phyloP scores from a whole-genome alignment of 2,797 vertebrate species.

The Halcyon chelicuti region DNA sequence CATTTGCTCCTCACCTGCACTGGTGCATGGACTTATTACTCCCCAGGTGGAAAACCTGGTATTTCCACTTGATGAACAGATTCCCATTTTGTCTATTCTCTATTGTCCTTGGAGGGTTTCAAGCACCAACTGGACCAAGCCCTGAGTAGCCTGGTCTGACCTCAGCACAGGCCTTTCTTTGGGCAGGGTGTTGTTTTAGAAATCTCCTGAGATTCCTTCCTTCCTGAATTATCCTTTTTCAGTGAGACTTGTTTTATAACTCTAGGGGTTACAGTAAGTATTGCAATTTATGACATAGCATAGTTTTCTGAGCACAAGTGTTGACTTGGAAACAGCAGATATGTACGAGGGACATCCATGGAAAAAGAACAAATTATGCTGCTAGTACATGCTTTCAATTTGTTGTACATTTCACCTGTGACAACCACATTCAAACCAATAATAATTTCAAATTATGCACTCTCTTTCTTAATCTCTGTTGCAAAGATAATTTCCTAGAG shows the following conservation, averaged over 20 bases:
- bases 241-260: not conserved
- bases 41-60: not conserved
- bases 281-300: not conserved
- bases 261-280: not conserved
- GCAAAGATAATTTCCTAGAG: not conserved
- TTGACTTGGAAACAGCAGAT: not conserved
- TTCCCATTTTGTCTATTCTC: not conserved
- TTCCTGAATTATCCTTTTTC: not conserved
- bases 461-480: not conserved
- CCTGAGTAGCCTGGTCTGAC: not conserved
- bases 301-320: not conserved
- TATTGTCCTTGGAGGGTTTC: not conserved
- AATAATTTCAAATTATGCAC: not conserved
- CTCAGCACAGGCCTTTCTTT: not conserved
- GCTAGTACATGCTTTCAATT: not conserved
- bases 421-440: not conserved
- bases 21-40: not conserved
- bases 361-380: not conserved
- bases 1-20: rapidly evolving
- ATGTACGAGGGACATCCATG: not conserved
- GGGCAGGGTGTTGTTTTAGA: not conserved
- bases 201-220: not conserved
- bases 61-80: not conserved
- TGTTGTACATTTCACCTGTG: not conserved
- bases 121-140: not conserved